These are phyloP conservation scores for Rousettus madagascariensis DNA, from an alignment of 2,797 vertebrate genomes.

Conservation along the genomic window DNA sequence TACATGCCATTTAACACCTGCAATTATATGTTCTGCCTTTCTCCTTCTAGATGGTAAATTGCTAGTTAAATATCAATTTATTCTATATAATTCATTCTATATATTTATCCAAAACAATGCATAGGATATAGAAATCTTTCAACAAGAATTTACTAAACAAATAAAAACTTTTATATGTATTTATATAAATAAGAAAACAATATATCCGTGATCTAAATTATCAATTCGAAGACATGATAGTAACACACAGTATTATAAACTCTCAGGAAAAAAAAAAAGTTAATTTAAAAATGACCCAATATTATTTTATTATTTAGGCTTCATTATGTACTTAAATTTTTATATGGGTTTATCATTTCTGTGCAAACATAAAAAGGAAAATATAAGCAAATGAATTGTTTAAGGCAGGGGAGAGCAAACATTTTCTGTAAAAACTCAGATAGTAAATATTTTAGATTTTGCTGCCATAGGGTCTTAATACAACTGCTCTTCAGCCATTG, in stretches of 20 bases:
- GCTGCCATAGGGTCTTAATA: neutral
- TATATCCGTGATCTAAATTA: neutral
- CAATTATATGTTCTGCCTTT: neutral
- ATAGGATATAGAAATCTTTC: neutral
- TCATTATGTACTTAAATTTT: neutral
- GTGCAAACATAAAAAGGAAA: neutral
- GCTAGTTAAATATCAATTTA: neutral
- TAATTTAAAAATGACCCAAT: neutral
- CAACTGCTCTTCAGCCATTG: neutral
- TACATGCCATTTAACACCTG: neutral
- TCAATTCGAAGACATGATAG: neutral
- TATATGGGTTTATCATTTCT: neutral
- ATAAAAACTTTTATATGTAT: neutral
- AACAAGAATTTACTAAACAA: neutral
- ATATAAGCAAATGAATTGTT: neutral
- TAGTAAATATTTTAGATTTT: neutral
- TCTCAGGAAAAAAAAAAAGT: neutral
- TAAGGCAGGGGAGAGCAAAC: neutral
- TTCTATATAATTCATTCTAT: neutral
- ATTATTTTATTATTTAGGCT: neutral
- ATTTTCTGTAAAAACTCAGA: neutral
- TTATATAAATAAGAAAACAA: neutral
- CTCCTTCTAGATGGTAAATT: neutral
- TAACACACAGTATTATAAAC: neutral
- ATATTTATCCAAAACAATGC: neutral